Evolutionary conservation across 2,113 vertebrate genomes (phyloP), one percentile per base, ranked within the genome.

Genomic region (Cyanocitta stelleri): DNA sequence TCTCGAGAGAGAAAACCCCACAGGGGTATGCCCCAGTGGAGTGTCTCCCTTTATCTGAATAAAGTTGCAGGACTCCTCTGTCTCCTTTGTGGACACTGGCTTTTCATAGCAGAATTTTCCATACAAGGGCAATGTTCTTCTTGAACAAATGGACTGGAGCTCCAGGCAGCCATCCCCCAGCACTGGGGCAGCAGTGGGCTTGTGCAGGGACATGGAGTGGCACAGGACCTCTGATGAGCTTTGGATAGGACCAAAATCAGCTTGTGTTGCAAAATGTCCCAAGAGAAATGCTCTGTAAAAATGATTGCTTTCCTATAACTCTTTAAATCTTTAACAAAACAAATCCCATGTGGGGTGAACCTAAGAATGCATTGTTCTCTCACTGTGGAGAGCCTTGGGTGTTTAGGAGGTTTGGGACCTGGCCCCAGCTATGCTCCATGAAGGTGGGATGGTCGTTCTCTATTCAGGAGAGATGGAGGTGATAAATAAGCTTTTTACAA

Each of bases 1-100:
- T 3, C 18, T 15, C 0, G 0, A 33, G 29, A 74, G 9, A 64
- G 7, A 84, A 84, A 73, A 63, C 11, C 16, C 39, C 1, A 0
- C 1, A 3, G 22, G 35, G 1, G 1, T 51, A 12, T 15, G 44
- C 30, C 19, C 35, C 18, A 23, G 35, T 17, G 30, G 15, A 6
- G 13, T 33, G 15, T 39, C 11, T 44, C 11, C 7, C 18, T 64
- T 64, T 39, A 55, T 27, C 17, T 0, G 0, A 56, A 48, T 19
- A 7, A 74, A 85, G 11, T 2, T 56, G 18, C 15, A 39, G 41
- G 23, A 7, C 3, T 48, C 15, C 15, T 64, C 59, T 55, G 49
- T 18, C 18, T 37, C 29, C 14, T 74, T 23, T 23, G 23, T 56
- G 59, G 63, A 13, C 15, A 3, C 29, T 22, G 49, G 17, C 26